These are phyloP conservation scores for Diorhabda sublineata DNA, from an alignment of 1,140 invertebrate genomes.

Conservation along the genomic window DNA sequence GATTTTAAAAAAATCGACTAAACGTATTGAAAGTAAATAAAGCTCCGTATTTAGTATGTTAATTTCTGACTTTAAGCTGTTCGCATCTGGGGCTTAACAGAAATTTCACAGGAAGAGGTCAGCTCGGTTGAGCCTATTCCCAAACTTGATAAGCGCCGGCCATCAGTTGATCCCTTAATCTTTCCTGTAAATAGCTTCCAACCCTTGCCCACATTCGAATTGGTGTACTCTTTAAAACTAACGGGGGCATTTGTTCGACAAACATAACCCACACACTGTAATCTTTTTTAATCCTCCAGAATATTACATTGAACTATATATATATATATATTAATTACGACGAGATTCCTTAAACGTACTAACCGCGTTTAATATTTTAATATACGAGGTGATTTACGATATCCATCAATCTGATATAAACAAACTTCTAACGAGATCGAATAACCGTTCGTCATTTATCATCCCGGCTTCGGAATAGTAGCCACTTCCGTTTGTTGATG, in stretches of 20 bases:
- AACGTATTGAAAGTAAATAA: neutral
- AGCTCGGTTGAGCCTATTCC: neutral
- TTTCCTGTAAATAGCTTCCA: neutral
- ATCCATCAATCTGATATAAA: too few species aligned
- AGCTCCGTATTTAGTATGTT: neutral
- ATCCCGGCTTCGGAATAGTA: neutral
- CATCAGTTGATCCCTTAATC: conserved; percentile 1
- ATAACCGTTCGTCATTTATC: neutral
- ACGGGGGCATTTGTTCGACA: neutral
- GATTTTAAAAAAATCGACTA: neutral
- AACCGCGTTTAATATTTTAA: too few species aligned
- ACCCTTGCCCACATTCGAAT: neutral
- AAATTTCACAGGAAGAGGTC: conserved; percentile 2
- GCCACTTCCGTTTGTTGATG: neutral
- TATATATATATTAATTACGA: too few species aligned
- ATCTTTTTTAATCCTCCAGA: too few species aligned
- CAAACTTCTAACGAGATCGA: too few species aligned
- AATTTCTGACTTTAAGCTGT: conserved; percentile 2
- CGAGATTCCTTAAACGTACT: too few species aligned
- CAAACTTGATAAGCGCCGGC: conserved; percentile 1
- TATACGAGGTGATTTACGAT: too few species aligned
- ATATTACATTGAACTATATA: too few species aligned
- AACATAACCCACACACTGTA: neutral
- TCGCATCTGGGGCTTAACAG: conserved; percentile 1
- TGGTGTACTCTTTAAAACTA: conserved; percentile 1